phyloP scores from a whole-genome alignment of 2,113 vertebrate genomes.

The Dermatemys mawii region DNA sequence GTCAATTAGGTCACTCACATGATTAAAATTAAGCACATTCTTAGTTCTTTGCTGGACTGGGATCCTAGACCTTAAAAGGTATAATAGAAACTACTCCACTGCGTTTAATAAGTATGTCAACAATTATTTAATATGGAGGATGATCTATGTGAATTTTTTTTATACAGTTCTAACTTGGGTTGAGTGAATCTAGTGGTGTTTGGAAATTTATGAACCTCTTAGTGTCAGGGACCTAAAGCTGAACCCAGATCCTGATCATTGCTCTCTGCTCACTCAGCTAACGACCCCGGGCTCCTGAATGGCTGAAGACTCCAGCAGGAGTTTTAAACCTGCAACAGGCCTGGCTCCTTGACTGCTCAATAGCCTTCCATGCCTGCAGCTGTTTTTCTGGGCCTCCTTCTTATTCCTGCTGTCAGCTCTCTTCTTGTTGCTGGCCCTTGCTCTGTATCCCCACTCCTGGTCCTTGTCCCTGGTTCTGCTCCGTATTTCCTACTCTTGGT shows the following conservation, averaged over 20 bases:
- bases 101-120: not conserved
- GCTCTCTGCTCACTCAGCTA: not conserved
- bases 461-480: not conserved
- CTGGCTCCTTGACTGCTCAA: not conserved
- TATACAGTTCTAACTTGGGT: not conserved
- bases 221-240: not conserved
- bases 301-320: not conserved
- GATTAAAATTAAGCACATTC: not conserved
- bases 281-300: not conserved
- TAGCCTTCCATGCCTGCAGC: not conserved
- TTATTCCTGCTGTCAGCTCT: not conserved
- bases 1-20: not conserved
- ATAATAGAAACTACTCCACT: not conserved
- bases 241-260: not conserved
- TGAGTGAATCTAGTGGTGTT: not conserved
- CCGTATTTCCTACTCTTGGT: not conserved
- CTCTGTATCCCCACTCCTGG: not conserved
- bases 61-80: not conserved
- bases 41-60: not conserved
- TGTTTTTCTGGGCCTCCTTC: not conserved
- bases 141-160: not conserved
- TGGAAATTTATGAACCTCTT: not conserved
- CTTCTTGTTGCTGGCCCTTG: not conserved
- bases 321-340: not conserved
- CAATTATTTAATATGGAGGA: not conserved